Conservation (phyloP, 2,888 invertebrate genomes). For the Cotesia congregata region DNA sequence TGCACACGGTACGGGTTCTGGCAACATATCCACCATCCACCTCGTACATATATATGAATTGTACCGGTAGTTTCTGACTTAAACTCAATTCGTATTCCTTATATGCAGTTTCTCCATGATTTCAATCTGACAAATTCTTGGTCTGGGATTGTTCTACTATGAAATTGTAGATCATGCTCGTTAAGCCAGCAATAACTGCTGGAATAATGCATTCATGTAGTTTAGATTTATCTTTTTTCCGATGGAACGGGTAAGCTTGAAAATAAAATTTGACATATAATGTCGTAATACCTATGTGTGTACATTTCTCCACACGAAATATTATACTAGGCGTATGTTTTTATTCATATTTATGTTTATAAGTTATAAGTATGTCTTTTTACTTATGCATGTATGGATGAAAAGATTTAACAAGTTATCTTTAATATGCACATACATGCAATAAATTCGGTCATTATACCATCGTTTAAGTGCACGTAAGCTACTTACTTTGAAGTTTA, state of each 20-base stretch:
- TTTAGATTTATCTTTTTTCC: background rate
- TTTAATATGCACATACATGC: background rate
- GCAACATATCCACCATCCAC: constrained; percentile 21
- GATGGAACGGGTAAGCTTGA: background rate
- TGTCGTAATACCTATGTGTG: background rate
- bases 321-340: no score
- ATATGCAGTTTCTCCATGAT: constrained; percentile 45
- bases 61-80: constrained; percentile 23
- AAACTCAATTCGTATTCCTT: constrained; percentile 55
- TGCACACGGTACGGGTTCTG: constrained; percentile 17
- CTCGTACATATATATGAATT: background rate
- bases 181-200: constrained; percentile 30
- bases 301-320: background rate
- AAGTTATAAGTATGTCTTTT: background rate
- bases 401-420: background rate
- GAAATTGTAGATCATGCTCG: constrained; percentile 51
- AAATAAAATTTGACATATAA: background rate
- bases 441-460: constrained; percentile 6
- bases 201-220: background rate
- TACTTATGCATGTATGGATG: background rate
- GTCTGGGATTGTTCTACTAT: constrained; percentile 53
- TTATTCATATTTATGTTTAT: no score
- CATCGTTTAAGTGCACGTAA: constrained; percentile 37
- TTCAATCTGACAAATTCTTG: constrained; percentile 57
- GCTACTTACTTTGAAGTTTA: constrained; percentile 10